Percentiles rank a stretch among this genome's conserved stretches.
Conservation (phyloP, 2,113 vertebrate genomes). For the Alligator sinensis region DNA sequence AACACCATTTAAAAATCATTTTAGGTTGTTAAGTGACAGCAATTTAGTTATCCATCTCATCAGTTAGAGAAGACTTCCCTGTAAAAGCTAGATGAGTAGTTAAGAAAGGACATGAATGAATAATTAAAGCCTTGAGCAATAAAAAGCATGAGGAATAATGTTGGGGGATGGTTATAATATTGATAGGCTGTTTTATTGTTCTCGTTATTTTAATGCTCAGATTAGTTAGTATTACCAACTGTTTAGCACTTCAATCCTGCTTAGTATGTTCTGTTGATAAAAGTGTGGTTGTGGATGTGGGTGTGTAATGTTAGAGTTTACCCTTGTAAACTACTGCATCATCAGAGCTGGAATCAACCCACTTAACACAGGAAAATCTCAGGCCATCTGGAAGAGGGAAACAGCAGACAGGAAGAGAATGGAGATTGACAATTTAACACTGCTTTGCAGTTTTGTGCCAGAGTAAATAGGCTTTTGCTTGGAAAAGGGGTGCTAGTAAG, state of each 20-base stretch:
- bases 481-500: not conserved
- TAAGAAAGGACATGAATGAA: not conserved
- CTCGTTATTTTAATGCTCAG: not conserved
- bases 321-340: not conserved
- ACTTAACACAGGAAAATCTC: not conserved
- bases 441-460: not conserved
- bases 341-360: not conserved
- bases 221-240: not conserved
- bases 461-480: not conserved
- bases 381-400: not conserved
- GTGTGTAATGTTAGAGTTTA: not conserved
- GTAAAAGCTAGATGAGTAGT: not conserved
- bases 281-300: not conserved
- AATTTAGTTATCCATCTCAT: not conserved
- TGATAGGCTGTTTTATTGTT: not conserved
- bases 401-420: not conserved
- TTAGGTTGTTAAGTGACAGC: not conserved
- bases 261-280: no score
- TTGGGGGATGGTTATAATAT: not conserved
- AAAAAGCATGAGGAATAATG: not conserved
- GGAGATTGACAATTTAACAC: not conserved
- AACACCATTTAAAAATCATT: not conserved
- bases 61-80: not conserved
- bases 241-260: no score
- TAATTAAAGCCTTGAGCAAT: not conserved